Percentiles rank a stretch among this genome's conserved stretches.
These are phyloP conservation scores for Upupa epops DNA, from an alignment of 2,113 vertebrate species.

Conservation along the genomic window DNA sequence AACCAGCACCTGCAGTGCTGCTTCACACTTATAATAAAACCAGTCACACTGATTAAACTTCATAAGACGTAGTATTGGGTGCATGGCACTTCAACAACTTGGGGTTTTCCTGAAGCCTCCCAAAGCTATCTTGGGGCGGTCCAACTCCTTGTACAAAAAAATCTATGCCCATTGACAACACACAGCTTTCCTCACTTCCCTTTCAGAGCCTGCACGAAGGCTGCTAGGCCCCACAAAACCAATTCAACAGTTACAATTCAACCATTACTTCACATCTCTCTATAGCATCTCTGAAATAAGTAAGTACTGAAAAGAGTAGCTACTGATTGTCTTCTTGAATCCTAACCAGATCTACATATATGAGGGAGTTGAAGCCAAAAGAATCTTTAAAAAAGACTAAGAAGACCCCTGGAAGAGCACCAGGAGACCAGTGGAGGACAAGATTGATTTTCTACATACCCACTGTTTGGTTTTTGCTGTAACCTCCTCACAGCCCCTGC, in stretches of 20 bases:
- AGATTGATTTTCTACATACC: not conserved
- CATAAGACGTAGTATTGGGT: not conserved
- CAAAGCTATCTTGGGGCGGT: rapidly evolving
- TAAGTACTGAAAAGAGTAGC: not conserved
- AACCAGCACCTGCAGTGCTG: not conserved
- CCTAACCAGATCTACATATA: conserved; percentile 85
- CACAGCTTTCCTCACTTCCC: not conserved
- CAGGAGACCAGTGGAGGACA: not conserved
- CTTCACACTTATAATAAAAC: not conserved
- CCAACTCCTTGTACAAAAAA: not conserved
- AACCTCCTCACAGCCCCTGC: not conserved
- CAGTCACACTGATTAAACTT: not conserved
- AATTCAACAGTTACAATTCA: not conserved
- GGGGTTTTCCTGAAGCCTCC: not conserved
- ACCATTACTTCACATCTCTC: not conserved
- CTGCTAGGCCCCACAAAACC: rapidly evolving
- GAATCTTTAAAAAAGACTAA: conserved; percentile 88
- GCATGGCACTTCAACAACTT: rapidly evolving
- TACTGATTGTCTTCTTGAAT: not conserved
- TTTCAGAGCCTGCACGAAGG: not conserved
- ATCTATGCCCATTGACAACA: not conserved
- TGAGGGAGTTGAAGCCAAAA: conserved; percentile 90
- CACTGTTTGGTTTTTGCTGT: not conserved
- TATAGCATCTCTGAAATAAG: not conserved
- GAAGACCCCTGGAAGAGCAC: not conserved